phyloP scores from a whole-genome alignment of 2,113 vertebrate species.

The Hemibagrus wyckioides region DNA sequence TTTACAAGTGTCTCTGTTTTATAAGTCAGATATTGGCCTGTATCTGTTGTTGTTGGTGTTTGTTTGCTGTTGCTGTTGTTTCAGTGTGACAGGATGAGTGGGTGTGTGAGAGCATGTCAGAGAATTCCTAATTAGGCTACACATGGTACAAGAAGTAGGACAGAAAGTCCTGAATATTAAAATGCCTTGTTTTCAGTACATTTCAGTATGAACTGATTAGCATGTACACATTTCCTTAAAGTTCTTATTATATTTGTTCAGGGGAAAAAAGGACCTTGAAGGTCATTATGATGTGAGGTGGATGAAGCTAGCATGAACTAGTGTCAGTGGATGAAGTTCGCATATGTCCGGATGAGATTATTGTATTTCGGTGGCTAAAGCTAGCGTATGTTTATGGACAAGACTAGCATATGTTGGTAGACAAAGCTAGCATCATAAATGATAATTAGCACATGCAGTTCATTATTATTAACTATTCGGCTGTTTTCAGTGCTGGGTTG shows the following conservation, averaged over 20 bases:
- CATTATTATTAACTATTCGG: neutral
- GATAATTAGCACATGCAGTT: neutral
- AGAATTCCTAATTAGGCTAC: slow-evolving; percentile 14
- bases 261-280: neutral
- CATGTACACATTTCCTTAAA: neutral
- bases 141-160: neutral
- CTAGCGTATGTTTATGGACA: neutral
- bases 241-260: neutral
- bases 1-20: neutral
- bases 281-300: neutral
- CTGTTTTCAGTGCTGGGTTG: neutral
- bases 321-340: too few relatives aligned
- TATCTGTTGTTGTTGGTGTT: neutral
- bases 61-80: neutral
- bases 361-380: neutral
- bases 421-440: neutral
- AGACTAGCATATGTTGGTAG: neutral
- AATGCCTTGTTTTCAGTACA: neutral
- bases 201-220: neutral
- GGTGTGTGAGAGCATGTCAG: slow-evolving; percentile 2
- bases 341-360: neutral
- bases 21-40: neutral
- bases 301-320: neutral
- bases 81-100: slow-evolving; percentile 19
- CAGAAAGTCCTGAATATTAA: neutral